Percentiles rank a stretch among this genome's conserved stretches.
Evolutionary conservation across 2,797 vertebrate genomes (phyloP).

Genomic region (Pangasius sanitwongsei): DNA sequence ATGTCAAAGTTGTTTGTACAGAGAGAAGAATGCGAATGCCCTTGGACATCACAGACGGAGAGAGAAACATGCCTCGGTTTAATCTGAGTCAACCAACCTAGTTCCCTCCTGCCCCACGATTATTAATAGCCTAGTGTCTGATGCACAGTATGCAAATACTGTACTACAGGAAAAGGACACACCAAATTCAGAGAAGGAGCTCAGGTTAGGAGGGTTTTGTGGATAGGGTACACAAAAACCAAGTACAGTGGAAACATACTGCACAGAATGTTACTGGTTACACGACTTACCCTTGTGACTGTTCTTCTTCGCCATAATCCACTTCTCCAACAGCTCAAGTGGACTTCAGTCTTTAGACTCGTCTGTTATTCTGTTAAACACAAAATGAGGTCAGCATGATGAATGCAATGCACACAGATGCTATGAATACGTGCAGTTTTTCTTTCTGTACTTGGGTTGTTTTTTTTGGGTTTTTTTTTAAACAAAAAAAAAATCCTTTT

Average conservation of each 20-base stretch:
- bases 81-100: conserved; percentile 13
- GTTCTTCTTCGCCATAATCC: conserved; percentile 78
- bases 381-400: conserved; percentile 30
- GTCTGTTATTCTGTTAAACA: conserved; percentile 34
- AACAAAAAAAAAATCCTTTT: not conserved
- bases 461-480: not conserved
- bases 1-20: conserved; percentile 18
- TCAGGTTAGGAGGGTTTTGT: not conserved
- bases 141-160: conserved; percentile 1
- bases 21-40: conserved; percentile 11
- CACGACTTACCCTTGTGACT: conserved; percentile 72
- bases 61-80: not conserved
- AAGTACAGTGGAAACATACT: not conserved
- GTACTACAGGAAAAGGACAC: conserved; percentile 1
- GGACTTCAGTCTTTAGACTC: conserved; percentile 30
- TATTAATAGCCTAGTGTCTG: conserved; percentile 17
- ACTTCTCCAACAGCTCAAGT: conserved; percentile 31
- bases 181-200: not conserved
- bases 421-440: not conserved
- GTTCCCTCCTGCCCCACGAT: not conserved
- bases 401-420: not conserved
- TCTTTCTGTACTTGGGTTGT: not conserved
- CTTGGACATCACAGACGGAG: conserved; percentile 10
- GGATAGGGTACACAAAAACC: conserved; percentile 20
- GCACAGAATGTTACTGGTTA: not conserved